These are phyloP conservation scores for Spea bombifrons DNA, from an alignment of 2,113 vertebrate species.

Conservation along the genomic window DNA sequence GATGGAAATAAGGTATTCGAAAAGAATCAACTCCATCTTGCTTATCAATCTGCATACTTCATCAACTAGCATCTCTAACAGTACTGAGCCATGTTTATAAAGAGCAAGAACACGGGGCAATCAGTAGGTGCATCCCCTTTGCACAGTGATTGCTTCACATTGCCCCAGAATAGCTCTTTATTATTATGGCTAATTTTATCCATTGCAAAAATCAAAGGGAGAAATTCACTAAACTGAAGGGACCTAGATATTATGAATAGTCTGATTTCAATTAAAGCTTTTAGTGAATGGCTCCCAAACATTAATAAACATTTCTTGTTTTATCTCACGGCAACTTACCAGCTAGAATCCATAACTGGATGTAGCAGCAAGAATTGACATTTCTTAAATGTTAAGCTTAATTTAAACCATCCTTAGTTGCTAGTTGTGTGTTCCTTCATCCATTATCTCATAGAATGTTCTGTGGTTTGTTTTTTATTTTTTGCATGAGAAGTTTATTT, in stretches of 20 bases:
- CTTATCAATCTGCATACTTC: constrained; percentile 60
- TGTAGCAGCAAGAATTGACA: too few species aligned
- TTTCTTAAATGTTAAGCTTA: too few species aligned
- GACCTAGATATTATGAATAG: neutral
- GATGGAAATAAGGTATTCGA: constrained; percentile 98
- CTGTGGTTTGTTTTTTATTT: neutral
- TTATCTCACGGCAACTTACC: neutral
- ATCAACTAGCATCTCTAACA: constrained; percentile 52
- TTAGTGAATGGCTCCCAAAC: constrained; percentile 29
- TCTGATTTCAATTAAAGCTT: neutral
- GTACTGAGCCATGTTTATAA: neutral
- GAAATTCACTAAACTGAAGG: constrained; percentile 28
- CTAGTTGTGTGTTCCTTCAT: too few species aligned
- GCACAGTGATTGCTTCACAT: too few species aligned
- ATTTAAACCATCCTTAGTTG: too few species aligned
- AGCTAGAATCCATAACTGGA: neutral
- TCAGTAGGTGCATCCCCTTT: too few species aligned
- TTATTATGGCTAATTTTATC: constrained; percentile 18
- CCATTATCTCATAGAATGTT: too few species aligned
- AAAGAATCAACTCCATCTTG: constrained; percentile 62
- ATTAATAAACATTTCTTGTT: neutral
- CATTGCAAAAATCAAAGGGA: neutral
- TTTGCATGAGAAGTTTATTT: constrained; percentile 14
- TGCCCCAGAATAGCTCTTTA: too few species aligned
- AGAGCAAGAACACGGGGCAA: too few species aligned